A percentile compares a stretch with the other conserved stretches of the same genome.
These are phyloP conservation scores for Marcusenius ussheri DNA, from an alignment of 2,113 vertebrate genomes.

Conservation along the genomic window DNA sequence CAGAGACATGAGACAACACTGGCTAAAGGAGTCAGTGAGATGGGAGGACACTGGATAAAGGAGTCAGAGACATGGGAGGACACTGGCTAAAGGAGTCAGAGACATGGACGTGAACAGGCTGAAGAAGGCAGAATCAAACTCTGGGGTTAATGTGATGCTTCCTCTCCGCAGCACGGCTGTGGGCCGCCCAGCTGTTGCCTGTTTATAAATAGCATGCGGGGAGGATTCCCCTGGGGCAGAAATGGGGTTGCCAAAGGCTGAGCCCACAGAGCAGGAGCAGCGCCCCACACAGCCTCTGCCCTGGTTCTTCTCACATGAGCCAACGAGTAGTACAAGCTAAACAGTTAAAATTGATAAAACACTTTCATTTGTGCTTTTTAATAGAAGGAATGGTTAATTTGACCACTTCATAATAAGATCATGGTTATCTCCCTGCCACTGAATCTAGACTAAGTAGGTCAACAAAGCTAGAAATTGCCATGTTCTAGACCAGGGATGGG, in stretches of 20 bases:
- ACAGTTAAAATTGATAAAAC: slow-evolving; percentile 20
- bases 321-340: slow-evolving; percentile 20
- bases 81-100: too few species aligned
- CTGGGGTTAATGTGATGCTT: background rate
- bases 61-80: too few species aligned
- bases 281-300: slow-evolving; percentile 30
- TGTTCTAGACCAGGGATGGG: background rate
- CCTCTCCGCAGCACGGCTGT: slow-evolving; percentile 49
- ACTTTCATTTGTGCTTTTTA: background rate
- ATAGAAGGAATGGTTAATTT: background rate
- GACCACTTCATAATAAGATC: background rate
- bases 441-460: background rate
- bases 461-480: background rate
- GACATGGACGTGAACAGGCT: background rate
- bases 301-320: slow-evolving; percentile 48
- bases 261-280: slow-evolving; percentile 61
- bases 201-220: slow-evolving; percentile 68
- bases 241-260: slow-evolving; percentile 55
- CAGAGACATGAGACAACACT: too few species aligned
- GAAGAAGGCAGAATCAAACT: background rate
- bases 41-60: too few species aligned
- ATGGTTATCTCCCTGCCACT: background rate
- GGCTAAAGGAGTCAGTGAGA: too few species aligned
- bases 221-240: slow-evolving; percentile 49
- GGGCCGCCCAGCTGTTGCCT: slow-evolving; percentile 69